Conservation (phyloP, 2,888 invertebrate species). For the Orchesella flavescens region DNA sequence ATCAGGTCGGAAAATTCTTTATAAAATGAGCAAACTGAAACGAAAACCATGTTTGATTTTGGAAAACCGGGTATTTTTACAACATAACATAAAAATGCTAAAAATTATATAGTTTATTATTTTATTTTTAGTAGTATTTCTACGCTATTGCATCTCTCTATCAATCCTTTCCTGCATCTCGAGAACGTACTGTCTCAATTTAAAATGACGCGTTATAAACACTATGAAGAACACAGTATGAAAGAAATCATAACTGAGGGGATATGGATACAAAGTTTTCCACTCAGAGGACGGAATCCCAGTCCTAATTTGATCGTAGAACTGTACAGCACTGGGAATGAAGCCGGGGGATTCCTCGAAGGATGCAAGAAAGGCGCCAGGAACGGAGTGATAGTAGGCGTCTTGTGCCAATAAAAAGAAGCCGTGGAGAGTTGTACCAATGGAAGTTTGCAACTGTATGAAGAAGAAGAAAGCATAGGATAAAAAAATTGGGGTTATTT, state of each 20-base stretch:
- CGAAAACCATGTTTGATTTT: too few species aligned
- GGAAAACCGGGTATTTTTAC: too few species aligned
- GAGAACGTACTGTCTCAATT: not conserved
- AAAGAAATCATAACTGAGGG: not conserved
- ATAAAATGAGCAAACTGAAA: too few species aligned
- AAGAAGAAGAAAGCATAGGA: not conserved
- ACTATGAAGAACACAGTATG: not conserved
- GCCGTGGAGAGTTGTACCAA: not conserved
- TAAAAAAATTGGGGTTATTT: not conserved
- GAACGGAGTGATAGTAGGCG: not conserved
- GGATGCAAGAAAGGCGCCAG: not conserved
- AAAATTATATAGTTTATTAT: not conserved
- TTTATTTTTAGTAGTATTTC: too few species aligned
- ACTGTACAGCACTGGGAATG: not conserved
- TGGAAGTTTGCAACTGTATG: not conserved
- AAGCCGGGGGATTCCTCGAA: conserved; percentile 5
- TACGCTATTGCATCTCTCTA: not conserved
- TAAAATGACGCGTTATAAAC: not conserved
- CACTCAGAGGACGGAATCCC: conserved; percentile 1
- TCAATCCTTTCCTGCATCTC: conserved; percentile 4
- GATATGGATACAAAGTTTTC: not conserved
- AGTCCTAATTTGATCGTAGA: conserved; percentile 6
- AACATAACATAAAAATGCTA: not conserved
- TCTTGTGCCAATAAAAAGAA: not conserved
- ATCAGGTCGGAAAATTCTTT: too few species aligned